phyloP scores from a whole-genome alignment of 2,113 vertebrate genomes.

The Chaenogobius annularis region DNA sequence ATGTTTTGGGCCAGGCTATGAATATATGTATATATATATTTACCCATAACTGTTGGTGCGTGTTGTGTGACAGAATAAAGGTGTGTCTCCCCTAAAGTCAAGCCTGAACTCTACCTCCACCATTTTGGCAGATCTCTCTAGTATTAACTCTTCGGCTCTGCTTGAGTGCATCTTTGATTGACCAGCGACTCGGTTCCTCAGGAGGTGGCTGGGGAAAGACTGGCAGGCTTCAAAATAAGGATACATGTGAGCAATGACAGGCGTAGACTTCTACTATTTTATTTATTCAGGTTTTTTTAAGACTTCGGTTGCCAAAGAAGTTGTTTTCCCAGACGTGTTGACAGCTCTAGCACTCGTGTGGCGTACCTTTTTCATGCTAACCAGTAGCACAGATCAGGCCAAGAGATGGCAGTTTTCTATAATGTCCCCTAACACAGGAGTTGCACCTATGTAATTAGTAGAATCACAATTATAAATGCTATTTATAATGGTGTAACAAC shows the following conservation, averaged over 20 bases:
- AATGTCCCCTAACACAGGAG: background rate
- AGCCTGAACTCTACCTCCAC: constrained; percentile 38
- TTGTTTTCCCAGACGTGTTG: constrained; percentile 24
- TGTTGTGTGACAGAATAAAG: constrained; percentile 49
- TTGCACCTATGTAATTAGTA: background rate
- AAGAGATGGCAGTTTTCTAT: constrained; percentile 31
- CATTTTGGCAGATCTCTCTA: constrained; percentile 15
- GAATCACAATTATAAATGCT: background rate
- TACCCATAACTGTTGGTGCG: background rate
- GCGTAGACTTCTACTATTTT: constrained; percentile 27
- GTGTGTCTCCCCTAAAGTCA: constrained; percentile 18
- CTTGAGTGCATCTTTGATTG: constrained; percentile 59
- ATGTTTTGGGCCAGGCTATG: background rate
- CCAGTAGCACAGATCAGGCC: constrained; percentile 17
- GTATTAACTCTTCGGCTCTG: constrained; percentile 51
- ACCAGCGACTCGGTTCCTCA: constrained; percentile 34
- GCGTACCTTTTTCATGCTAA: constrained; percentile 18
- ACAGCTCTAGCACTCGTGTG: constrained; percentile 37
- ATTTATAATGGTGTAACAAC: background rate
- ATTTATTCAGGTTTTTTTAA: background rate
- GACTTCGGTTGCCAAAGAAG: constrained; percentile 5
- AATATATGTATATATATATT: background rate
- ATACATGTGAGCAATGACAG: constrained; percentile 18
- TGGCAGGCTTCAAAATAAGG: constrained; percentile 24
- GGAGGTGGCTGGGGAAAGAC: constrained; percentile 25